Base-by-base conservation (phyloP, 2,797 vertebrate species). In the Peromyscus melanophrys region DNA sequence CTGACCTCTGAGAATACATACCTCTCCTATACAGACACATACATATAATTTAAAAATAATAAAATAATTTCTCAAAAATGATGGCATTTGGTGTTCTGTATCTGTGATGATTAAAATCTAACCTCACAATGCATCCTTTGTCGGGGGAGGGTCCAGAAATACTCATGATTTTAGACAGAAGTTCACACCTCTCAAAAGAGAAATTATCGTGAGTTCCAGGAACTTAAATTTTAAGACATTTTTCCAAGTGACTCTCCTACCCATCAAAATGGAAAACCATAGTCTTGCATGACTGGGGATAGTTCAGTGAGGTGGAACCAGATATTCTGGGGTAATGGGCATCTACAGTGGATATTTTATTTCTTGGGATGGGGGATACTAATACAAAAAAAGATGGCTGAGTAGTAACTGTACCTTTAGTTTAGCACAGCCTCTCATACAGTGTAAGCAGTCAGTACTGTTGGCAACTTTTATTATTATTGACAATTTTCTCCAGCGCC, bases 401-500 rank as follows among this genome's bases (percentile, higher is more conserved):
- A 91, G 34, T 4, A 65, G 49, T 55, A 73, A 43, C 83, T n/a
- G 1, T 31, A 0, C 89, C 77, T 77, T 69, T 80, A 40, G 31
- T 57, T 61, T 63, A 76, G 75, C 40, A 71, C 27, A 96, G 14
- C 16, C 29, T 21, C 63, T 71, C 27, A 61, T 76, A 80, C 71
- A 81, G 3, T 12, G 23, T 81, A 85, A 95, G 67, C 31, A 71
- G 89, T 92, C 89, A 78, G 29, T 87, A 57, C 84, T 55, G 71
- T 19, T 17, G 49, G 61, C 89, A 95, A 75, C 87, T 81, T 92
- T 80, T 95, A 81, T 92, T 77, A 86, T 94, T 96, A 90, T 86
- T 96, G 96, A 95, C 94, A 92, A 92, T 96, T 95, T 96, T 96
- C 89, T 93, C 63, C 91, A 90, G 94, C 97, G 92, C 92, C 96